Evolutionary conservation across 2,888 invertebrate species (phyloP).

Genomic region (Dolomedes plantarius): DNA sequence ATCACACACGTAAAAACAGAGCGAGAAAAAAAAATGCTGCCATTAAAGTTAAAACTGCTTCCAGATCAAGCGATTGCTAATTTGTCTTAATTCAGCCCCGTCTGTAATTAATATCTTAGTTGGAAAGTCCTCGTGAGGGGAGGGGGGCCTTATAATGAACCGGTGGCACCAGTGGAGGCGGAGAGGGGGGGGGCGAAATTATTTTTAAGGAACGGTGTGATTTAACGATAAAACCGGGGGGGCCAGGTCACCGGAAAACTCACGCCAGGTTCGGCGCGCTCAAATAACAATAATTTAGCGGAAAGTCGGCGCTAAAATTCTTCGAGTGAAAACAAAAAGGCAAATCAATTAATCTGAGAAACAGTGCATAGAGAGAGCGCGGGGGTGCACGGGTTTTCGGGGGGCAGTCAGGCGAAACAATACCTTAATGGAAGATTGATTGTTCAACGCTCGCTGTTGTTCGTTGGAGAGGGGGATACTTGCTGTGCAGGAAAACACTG

Average conservation of each 20-base stretch:
- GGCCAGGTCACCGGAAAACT: constrained; percentile 67
- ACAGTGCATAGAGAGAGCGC: neutral
- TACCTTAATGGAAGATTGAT: constrained; percentile 72
- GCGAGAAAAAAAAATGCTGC: constrained; percentile 18
- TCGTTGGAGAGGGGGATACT: constrained; percentile 24
- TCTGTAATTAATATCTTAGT: constrained; percentile 70
- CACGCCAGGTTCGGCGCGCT: constrained; percentile 53
- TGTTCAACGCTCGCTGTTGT: constrained; percentile 68
- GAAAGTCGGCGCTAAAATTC: constrained; percentile 66
- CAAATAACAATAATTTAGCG: constrained; percentile 72
- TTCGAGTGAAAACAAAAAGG: constrained; percentile 71
- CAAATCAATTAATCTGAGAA: constrained; percentile 69
- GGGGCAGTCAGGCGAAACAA: constrained; percentile 70
- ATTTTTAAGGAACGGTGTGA: constrained; percentile 66
- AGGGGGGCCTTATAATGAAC: constrained; percentile 46
- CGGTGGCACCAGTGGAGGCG: constrained; percentile 23
- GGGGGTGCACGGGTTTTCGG: constrained; percentile 26
- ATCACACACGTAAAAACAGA: constrained; percentile 12
- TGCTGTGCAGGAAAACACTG: constrained; percentile 16
- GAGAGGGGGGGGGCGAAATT: constrained; percentile 30
- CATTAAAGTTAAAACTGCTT: constrained; percentile 68
- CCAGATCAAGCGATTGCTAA: constrained; percentile 62
- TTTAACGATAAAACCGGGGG: constrained; percentile 56
- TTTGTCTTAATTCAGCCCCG: constrained; percentile 68
- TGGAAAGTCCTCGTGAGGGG: neutral